phyloP scores from a whole-genome alignment of 1,140 invertebrate genomes.

The Drosophila chauvacae region DNA sequence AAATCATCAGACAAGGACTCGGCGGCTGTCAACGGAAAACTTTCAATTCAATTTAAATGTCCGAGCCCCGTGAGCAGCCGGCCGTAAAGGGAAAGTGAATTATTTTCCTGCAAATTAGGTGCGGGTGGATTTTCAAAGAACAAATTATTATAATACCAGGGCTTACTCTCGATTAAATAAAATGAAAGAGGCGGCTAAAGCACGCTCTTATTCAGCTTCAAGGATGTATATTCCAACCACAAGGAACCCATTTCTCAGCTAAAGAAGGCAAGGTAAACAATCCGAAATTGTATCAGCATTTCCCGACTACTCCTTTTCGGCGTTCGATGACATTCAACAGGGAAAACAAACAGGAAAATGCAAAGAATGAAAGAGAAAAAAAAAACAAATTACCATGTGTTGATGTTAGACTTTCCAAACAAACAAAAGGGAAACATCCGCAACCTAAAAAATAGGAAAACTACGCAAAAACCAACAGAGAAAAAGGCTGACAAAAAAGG shows the following conservation, averaged over 20 bases:
- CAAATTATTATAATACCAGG: slow-evolving; percentile 27
- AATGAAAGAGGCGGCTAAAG: neutral
- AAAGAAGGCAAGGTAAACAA: slow-evolving; percentile 30
- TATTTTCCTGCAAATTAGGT: slow-evolving; percentile 31
- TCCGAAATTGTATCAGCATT: slow-evolving; percentile 50
- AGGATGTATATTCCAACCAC: neutral
- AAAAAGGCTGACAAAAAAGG: slow-evolving; percentile 52
- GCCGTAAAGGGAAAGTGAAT: slow-evolving; percentile 35
- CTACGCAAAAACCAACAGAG: slow-evolving; percentile 41
- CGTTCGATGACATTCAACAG: slow-evolving; percentile 60
- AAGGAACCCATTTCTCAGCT: slow-evolving; percentile 31
- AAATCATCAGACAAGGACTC: slow-evolving; percentile 62
- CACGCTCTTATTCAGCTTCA: neutral
- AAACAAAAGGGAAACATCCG: slow-evolving; percentile 56
- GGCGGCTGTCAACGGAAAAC: slow-evolving; percentile 41
- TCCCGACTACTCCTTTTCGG: slow-evolving; percentile 21
- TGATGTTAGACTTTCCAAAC: slow-evolving; percentile 64
- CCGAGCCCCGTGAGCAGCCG: slow-evolving; percentile 7
- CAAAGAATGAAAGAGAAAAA: slow-evolving; percentile 19
- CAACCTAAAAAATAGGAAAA: slow-evolving; percentile 35
- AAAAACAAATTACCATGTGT: slow-evolving; percentile 65
- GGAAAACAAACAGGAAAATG: slow-evolving; percentile 29
- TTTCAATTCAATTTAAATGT: slow-evolving; percentile 75
- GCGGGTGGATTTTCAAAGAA: slow-evolving; percentile 3
- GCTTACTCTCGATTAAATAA: neutral